phyloP scores from a whole-genome alignment of 2,888 invertebrate genomes.

The Dynastes tityus region DNA sequence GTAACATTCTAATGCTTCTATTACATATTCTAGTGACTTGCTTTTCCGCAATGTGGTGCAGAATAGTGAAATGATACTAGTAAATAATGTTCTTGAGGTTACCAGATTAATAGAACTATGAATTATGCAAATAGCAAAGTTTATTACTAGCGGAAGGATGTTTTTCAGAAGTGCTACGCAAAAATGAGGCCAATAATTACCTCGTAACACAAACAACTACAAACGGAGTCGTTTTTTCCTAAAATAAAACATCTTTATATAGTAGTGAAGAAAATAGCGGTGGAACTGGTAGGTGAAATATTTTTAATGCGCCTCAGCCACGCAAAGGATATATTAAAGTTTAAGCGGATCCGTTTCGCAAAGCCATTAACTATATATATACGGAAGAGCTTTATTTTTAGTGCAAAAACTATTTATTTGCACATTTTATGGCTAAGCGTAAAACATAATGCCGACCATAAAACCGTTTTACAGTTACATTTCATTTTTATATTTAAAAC shows the following conservation, averaged over 20 bases:
- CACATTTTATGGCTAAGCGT: conserved; percentile 39
- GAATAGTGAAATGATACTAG: too few species aligned
- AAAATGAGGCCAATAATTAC: conserved; percentile 11
- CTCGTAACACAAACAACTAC: conserved; percentile 21
- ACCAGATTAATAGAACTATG: neutral
- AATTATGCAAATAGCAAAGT: conserved; percentile 6
- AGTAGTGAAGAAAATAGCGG: conserved; percentile 26
- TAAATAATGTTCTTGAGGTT: neutral
- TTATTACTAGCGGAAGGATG: conserved; percentile 6
- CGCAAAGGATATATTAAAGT: conserved; percentile 48
- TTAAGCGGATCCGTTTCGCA: conserved; percentile 41
- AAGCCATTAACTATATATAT: conserved; percentile 40
- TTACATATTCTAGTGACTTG: too few species aligned
- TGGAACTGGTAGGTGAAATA: conserved; percentile 34
- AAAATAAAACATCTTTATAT: conserved; percentile 44
- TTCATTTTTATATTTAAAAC: conserved; percentile 24
- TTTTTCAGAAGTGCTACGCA: neutral
- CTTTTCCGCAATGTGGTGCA: too few species aligned
- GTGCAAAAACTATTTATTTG: conserved; percentile 45
- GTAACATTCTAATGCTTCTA: too few species aligned
- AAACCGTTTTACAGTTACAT: conserved; percentile 36
- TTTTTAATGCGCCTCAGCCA: conserved; percentile 41
- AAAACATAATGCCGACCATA: conserved; percentile 29
- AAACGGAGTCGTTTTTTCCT: conserved; percentile 15
- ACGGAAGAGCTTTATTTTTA: conserved; percentile 44